Evolutionary conservation across 2,113 vertebrate species (phyloP).

Genomic region (Hydrochoerus hydrochaeris): DNA sequence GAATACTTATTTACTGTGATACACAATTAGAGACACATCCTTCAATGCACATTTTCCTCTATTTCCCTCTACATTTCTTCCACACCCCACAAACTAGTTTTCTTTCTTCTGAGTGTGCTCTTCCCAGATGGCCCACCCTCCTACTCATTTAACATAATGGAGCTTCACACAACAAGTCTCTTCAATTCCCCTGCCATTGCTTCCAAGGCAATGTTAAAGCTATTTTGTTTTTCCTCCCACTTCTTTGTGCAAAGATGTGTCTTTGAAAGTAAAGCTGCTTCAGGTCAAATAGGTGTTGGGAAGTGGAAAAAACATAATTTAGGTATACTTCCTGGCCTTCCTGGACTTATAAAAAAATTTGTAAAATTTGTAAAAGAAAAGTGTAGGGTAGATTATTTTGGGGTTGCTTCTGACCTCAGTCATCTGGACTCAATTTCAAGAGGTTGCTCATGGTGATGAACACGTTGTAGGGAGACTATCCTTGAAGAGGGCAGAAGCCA

Average conservation of each 20-base stretch:
- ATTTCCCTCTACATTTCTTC: neutral
- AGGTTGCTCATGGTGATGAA: neutral
- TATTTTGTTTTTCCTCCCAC: neutral
- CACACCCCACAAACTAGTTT: neutral
- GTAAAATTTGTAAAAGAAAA: neutral
- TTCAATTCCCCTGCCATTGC: neutral
- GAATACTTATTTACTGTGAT: neutral
- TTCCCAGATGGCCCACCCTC: conserved; percentile 25
- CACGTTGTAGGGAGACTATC: neutral
- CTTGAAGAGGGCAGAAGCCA: neutral
- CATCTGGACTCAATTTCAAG: neutral
- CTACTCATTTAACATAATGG: neutral
- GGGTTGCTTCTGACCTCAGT: neutral
- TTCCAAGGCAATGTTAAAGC: neutral
- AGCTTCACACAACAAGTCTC: neutral
- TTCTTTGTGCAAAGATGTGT: neutral
- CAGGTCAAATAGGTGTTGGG: neutral
- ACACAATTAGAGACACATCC: neutral
- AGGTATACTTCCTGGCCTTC: neutral
- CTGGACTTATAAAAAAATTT: neutral
- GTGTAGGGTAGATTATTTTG: neutral
- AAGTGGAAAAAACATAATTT: neutral
- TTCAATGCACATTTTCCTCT: neutral
- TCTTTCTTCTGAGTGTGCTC: neutral
- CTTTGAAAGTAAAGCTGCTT: conserved; percentile 23